Base-by-base conservation (phyloP, 1,140 invertebrate species). In the Hylaeus anthracinus region DNA sequence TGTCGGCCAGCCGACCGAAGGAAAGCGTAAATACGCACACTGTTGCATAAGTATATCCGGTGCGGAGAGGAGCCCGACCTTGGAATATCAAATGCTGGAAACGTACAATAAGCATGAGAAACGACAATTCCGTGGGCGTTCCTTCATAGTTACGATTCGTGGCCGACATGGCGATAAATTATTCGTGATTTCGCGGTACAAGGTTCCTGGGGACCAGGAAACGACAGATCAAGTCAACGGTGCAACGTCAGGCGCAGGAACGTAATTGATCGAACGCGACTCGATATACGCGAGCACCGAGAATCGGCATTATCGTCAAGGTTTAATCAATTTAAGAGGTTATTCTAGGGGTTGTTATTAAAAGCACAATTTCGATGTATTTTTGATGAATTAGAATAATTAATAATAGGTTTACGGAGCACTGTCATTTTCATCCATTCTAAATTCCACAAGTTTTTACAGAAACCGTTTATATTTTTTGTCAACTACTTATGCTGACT, bases 21-120 rank as follows among this genome's bases (percentile, higher is more conserved):
- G 37, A 74, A 87, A 81, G 73, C 61, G 67, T 75, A 76, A 82
- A 82, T 71, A 51, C 61, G 45, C 66, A 76, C 74, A 60, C 61
- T 43, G 72, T 87, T 87, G 79, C 85, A 82, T 84, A 87, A 87
- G 79, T 72, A 37, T 61, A 75, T 87, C 82, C 86, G 86, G 66
- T 66, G 80, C 43, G 58, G 56, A 48, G 79, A 84, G 74, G 73
- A 67, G 64, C 15, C 26, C 61, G 71, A 82, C 82, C 82, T 87
- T 85, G 85, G 69, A 82, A 82, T 73, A 79, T 79, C 70, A 73
- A 61, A 70, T 69, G 63, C 64, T 74, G 69, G 66, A 84, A 77
- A 85, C 79, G 76, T 84, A 72, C 71, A 73, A 73, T 73, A 70
- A 73, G 41, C 61, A 60, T 67, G 67, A 63, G 70, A 63, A 78